These are phyloP conservation scores for Drosophila carrolli DNA, from an alignment of 1,140 invertebrate genomes.

Conservation along the genomic window DNA sequence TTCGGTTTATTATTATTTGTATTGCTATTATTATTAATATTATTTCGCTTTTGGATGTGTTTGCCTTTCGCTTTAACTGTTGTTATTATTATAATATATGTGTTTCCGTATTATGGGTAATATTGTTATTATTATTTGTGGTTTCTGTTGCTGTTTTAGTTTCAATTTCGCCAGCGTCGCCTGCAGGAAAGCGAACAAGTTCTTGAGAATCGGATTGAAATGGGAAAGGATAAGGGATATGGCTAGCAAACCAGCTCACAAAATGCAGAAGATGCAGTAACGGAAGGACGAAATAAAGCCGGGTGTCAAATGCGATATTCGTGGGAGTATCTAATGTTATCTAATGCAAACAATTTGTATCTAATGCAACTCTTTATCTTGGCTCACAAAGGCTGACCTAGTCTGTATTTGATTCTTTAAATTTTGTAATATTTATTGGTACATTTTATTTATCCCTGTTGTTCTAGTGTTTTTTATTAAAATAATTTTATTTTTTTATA, in stretches of 20 bases:
- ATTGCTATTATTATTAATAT: conserved; percentile 19
- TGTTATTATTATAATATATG: conserved; percentile 24
- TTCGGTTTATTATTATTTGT: conserved; percentile 13
- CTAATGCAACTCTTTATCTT: too few relatives aligned
- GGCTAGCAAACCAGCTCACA: not conserved
- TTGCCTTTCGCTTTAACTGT: conserved; percentile 18
- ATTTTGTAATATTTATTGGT: too few relatives aligned
- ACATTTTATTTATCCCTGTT: too few relatives aligned
- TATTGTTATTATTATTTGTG: conserved; percentile 33
- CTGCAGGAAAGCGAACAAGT: conserved; percentile 39
- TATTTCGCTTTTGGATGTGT: conserved; percentile 10
- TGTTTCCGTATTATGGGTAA: conserved; percentile 29
- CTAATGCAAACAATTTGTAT: too few relatives aligned
- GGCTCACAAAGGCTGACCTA: too few relatives aligned
- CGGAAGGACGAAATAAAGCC: not conserved
- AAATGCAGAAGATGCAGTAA: not conserved
- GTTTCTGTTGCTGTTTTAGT: conserved; percentile 44
- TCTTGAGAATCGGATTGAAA: conserved; percentile 7
- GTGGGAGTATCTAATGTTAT: too few relatives aligned
- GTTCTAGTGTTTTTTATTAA: too few relatives aligned
- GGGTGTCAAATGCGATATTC: too few relatives aligned
- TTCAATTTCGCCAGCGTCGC: conserved; percentile 53
- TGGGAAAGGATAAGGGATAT: not conserved
- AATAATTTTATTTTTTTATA: not conserved
- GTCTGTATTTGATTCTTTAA: too few relatives aligned